Conservation (phyloP, 2,797 vertebrate species). For the Halcyon smyrnensis region DNA sequence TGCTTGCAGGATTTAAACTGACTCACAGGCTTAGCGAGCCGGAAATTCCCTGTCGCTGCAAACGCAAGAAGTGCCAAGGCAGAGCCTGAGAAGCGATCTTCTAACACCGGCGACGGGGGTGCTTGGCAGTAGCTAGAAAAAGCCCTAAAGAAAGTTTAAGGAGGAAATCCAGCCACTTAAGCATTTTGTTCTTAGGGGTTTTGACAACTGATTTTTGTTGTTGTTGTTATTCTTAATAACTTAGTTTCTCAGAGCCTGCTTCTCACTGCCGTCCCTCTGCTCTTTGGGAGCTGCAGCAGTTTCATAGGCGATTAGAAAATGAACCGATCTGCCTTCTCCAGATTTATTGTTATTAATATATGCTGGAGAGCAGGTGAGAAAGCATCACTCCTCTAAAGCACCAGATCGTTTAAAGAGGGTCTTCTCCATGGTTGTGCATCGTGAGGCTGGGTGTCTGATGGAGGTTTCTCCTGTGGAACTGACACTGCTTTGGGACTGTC, state of each 20-base stretch:
- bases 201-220: neutral
- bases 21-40: neutral
- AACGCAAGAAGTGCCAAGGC: neutral
- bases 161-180: slow-evolving; percentile 29
- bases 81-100: neutral
- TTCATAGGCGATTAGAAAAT: neutral
- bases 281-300: neutral
- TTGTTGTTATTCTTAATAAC: neutral
- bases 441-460: neutral
- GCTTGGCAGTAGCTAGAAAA: neutral
- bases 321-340: neutral
- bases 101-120: neutral
- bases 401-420: neutral
- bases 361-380: neutral
- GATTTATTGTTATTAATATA: neutral
- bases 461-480: neutral
- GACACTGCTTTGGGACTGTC: neutral
- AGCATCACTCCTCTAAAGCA: neutral
- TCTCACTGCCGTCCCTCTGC: neutral
- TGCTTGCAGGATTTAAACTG: neutral
- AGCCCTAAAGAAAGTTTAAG: slow-evolving; percentile 27
- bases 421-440: neutral
- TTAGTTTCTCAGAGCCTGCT: neutral
- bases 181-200: neutral
- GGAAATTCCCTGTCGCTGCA: neutral